Evolutionary conservation across 2,888 invertebrate genomes (phyloP), one percentile per base, ranked within the genome.

Genomic region (Caradrina clavipalpis): DNA sequence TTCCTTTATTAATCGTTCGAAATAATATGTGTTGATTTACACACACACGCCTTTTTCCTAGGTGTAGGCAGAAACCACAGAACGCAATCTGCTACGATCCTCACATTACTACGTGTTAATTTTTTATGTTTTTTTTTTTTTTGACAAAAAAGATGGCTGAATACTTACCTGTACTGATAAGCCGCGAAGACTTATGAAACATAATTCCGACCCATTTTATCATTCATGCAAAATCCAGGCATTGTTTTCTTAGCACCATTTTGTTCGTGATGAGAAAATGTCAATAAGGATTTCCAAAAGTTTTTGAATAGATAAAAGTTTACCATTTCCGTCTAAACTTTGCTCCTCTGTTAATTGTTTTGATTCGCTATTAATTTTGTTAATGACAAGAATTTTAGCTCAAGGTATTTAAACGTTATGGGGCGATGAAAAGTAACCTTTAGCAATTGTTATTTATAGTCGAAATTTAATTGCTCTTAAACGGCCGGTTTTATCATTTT

Each of bases 171-270:
- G 59, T 45, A 62, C 55, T 45, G 42, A 64, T 39, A 61, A 77
- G 35, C 61, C 51, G n/a, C 22, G 5, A 58, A 64, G 61, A 73
- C 63, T 77, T 68, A 71, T 63, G 69, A 72, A 65, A 72, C 60
- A 80, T 81, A 82, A 82, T 71, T 68, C 62, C 59, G 66, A 71
- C 66, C 76, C 73, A 76, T 65, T 76, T 75, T 66, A 74, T 73
- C 66, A 65, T 67, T 78, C 69, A 73, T 76, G 62, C 66, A 63
- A 83, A 82, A 79, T 76, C 67, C 76, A 63, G 65, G 75, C 78
- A 83, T 85, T 87, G 83, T 87, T 86, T 80, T 76, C 69, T 64
- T 61, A 60, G 61, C 71, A 49, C 74, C 69, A 80, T 81, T 84
- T 78, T 78, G 67, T 71, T 64, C 72, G 58, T 78, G 75, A 83